Base-by-base conservation (phyloP, 2,797 vertebrate species). In the Sebastes cheni region DNA sequence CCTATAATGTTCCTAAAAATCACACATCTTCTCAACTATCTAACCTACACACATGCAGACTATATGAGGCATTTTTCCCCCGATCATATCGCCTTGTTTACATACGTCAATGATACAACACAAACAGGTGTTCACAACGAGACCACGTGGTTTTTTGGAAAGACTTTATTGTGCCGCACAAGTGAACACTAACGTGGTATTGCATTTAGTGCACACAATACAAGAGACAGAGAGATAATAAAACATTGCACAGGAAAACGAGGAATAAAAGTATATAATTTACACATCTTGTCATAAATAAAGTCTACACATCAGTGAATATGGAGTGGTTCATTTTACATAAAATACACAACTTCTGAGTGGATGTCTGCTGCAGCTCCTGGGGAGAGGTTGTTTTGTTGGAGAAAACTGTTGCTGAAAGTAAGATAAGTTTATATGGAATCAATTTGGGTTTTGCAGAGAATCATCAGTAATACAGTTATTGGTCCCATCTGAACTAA, bases 271-370 rank as follows among this genome's bases (percentile, higher is more conserved):
- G 86, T 84, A 91, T 88, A 92, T 91, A 77, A 94, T 93, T 94
- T 93, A 95, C 85, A 93, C 72, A 91, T 91, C 74, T 92, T 67
- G 69, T 91, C 85, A 92, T 95, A 95, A 96, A 95, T 95, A 93
- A 93, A 91, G 89, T 81, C 84, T 86, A 87, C 67, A 90, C 78
- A 79, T 81, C 67, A 71, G 79, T 88, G 73, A 90, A 83, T 87
- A 90, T 81, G 81, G 72, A 91, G 91, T 87, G 81, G 82, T 91
- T 89, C 52, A 82, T 88, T 91, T 87, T 59, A 91, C 87, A 91
- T 79, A 82, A 88, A 88, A 89, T 85, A 86, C 81, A 85, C 61
- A 84, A 79, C 76, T 77, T 92, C 39, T 82, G 75, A 86, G 82
- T 75, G 70, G 61, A 76, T 70, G 64, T 79, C 69, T 69, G 66